Conservation (phyloP, 2,888 invertebrate species). For the Pollenia labialis region DNA sequence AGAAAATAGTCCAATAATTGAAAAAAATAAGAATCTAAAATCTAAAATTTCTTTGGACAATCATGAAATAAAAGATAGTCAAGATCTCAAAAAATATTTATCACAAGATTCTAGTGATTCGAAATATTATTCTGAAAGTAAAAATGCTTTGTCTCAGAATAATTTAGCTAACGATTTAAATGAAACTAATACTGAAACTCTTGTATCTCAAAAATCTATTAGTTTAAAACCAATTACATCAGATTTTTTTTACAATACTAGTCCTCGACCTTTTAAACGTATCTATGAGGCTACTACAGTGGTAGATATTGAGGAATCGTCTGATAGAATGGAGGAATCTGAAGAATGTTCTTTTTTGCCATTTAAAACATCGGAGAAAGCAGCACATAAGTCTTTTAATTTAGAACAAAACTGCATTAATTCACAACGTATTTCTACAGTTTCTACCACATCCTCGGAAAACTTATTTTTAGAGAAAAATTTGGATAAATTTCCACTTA, state of each 20-base stretch:
- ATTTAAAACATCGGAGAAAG: not conserved
- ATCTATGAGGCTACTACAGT: slow-evolving; percentile 24
- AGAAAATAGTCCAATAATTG: not conserved
- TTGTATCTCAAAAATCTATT: slow-evolving; percentile 14
- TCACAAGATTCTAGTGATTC: too few species aligned
- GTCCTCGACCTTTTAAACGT: slow-evolving; percentile 53
- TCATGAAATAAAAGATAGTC: too few species aligned
- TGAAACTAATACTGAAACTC: not conserved
- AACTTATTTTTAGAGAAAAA: too few species aligned
- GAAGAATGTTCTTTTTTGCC: not conserved
- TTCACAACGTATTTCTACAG: too few species aligned
- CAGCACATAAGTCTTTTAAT: too few species aligned
- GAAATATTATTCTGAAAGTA: not conserved
- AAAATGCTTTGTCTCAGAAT: not conserved
- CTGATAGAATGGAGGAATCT: not conserved
- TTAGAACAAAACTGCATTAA: too few species aligned
- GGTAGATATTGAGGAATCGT: not conserved
- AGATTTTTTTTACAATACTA: slow-evolving; percentile 40
- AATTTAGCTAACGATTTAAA: not conserved
- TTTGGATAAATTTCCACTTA: not conserved
- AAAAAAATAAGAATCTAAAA: not conserved
- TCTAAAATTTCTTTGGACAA: too few species aligned
- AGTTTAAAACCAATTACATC: not conserved
- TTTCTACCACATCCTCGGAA: not conserved
- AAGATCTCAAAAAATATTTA: too few species aligned